phyloP scores from a whole-genome alignment of 2,113 vertebrate genomes.

The Pomatorhinus ruficollis region DNA sequence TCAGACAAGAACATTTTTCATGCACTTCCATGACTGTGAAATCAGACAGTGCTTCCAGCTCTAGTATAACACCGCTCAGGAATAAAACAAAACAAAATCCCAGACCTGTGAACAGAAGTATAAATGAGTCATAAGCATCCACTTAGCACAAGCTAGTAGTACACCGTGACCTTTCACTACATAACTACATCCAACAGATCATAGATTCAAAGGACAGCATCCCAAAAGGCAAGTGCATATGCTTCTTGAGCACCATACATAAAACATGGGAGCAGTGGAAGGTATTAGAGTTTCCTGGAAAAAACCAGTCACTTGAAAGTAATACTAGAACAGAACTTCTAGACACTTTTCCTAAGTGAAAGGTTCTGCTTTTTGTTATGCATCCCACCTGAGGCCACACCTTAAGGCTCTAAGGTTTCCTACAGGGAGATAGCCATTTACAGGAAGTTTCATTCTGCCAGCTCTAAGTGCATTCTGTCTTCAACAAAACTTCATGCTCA shows the following conservation, averaged over 20 bases:
- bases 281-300: neutral
- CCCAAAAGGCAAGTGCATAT: neutral
- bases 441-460: neutral
- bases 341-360: neutral
- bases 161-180: neutral
- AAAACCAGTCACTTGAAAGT: neutral
- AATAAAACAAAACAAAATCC: neutral
- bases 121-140: neutral
- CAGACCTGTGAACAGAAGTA: neutral
- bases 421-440: rapidly evolving
- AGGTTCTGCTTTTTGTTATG: neutral
- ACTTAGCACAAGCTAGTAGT: neutral
- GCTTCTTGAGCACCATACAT: neutral
- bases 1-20: neutral
- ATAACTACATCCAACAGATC: neutral
- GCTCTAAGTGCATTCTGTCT: neutral
- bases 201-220: neutral
- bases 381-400: neutral
- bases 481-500: neutral
- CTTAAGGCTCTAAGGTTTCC: neutral
- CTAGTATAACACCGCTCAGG: neutral
- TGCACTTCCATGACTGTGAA: neutral
- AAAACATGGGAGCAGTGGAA: neutral
- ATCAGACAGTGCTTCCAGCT: neutral
- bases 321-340: neutral